phyloP scores from a whole-genome alignment of 2,888 invertebrate species.

The Microplitis deprimator region DNA sequence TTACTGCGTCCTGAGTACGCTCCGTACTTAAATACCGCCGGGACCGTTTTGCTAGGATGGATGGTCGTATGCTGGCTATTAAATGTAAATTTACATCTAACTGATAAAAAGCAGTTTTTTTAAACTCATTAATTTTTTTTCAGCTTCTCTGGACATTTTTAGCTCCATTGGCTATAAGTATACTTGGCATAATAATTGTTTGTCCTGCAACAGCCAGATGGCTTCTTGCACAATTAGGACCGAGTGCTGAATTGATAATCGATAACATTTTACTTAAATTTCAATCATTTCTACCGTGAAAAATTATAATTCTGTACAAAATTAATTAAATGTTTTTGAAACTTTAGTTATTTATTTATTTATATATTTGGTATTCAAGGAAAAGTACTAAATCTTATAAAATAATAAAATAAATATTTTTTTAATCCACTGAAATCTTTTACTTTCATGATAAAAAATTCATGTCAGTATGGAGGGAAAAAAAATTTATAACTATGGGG shows the following conservation, averaged over 20 bases:
- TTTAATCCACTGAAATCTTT: too few species aligned
- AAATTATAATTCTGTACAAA: conserved; percentile 35
- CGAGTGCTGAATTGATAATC: conserved; percentile 47
- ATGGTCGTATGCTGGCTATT: conserved; percentile 62
- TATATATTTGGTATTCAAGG: too few species aligned
- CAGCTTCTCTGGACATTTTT: conserved; percentile 58
- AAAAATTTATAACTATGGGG: too few species aligned
- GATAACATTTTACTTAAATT: conserved; percentile 46
- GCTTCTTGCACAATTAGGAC: conserved; percentile 53
- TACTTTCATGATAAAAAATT: too few species aligned
- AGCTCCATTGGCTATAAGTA: conserved; percentile 55
- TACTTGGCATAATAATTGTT: conserved; percentile 57
- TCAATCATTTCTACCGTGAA: conserved; percentile 42
- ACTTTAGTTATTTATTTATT: too few species aligned
- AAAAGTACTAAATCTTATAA: too few species aligned
- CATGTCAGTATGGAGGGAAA: too few species aligned
- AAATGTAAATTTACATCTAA: conserved; percentile 52
- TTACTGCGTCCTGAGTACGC: conserved; percentile 56
- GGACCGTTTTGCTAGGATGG: conserved; percentile 63
- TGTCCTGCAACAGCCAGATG: conserved; percentile 61
- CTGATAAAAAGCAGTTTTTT: background rate
- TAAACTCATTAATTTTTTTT: conserved; percentile 5
- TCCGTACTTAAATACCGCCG: conserved; percentile 61
- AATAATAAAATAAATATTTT: too few species aligned
- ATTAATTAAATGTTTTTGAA: background rate